Evolutionary conservation across 2,797 vertebrate species (phyloP), one percentile per base, ranked within the genome.

Genomic region (Esox masquinongy): DNA sequence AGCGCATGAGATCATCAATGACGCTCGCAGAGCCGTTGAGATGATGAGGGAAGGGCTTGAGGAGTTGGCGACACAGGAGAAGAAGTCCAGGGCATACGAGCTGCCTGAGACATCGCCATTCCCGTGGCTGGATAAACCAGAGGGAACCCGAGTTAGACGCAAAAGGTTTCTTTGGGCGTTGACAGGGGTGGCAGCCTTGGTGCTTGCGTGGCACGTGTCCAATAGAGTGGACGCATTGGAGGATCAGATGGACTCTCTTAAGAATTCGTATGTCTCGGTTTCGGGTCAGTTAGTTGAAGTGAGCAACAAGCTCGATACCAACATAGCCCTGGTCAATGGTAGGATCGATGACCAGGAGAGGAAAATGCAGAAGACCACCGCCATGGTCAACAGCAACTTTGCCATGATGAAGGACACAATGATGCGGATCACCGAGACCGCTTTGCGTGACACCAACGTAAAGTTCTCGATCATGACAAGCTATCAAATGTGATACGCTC

Each of bases 401-500:
- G 73, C 31, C 2, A 24, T 63, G 63, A 11, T 81, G 12, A 72
- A 47, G 6, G 80, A 78, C 17, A 22, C 43, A 0, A 69, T 78
- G 53, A 75, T 34, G 43, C 31, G 73, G 3, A 78, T 78, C 16
- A 75, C 59, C 0, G 80, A 81, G 8, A 19, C 31, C 0, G 64
- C 56, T 4, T 0, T 75, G 53, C 16, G 31, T 0, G 76, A 81
- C 49, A 78, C 70, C 31, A 81, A 78, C 16, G 5, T 15, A 0
- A 82, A 78, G 36, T 80, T 80, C 17, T 76, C 78, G 0, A 74
- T 80, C 14, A 69, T 74, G 50, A 14, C 79, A 9, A 80, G 82
- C 1, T 83, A 78, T 22, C 79, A 81, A 16, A 61, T 81, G 76
- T 81, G 79, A 76, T 78, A 81, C 31, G 76, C 73, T 9, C 79